Evolutionary conservation across 2,113 vertebrate species (phyloP).

Genomic region (Urocolius indicus): DNA sequence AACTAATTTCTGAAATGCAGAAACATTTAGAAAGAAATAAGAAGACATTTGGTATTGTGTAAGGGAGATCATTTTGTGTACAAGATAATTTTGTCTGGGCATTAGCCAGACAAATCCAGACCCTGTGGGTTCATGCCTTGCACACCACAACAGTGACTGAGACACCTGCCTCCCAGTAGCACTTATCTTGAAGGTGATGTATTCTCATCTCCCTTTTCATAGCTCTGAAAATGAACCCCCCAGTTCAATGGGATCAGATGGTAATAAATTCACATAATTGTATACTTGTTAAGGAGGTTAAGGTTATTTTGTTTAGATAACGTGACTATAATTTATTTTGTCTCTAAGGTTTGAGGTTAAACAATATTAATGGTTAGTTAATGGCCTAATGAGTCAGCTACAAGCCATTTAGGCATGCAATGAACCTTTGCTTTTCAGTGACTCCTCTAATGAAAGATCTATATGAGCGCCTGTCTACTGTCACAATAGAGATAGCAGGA

Average conservation of each 20-base stretch:
- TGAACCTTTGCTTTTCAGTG: constrained; percentile 82
- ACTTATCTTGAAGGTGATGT: constrained; percentile 24
- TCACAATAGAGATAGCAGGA: constrained; percentile 81
- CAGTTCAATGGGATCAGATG: constrained; percentile 54
- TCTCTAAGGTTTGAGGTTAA: constrained; percentile 78
- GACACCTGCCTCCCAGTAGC: constrained; percentile 5
- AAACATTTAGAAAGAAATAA: constrained; percentile 40
- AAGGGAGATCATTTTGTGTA: neutral
- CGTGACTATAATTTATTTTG: constrained; percentile 75
- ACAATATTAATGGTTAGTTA: constrained; percentile 83
- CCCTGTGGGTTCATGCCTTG: neutral
- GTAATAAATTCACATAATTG: constrained; percentile 68
- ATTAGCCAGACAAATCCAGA: neutral
- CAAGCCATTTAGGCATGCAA: constrained; percentile 78
- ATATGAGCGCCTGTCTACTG: constrained; percentile 78
- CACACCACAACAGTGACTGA: neutral
- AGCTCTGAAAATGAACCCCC: constrained; percentile 57
- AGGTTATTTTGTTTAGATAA: constrained; percentile 69
- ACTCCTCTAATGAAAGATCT: constrained; percentile 85
- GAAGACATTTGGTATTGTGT: neutral
- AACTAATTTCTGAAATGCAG: neutral
- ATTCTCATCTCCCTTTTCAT: neutral
- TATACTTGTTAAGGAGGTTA: constrained; percentile 64
- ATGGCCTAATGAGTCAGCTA: constrained; percentile 82
- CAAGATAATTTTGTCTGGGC: neutral